phyloP scores from a whole-genome alignment of 2,888 invertebrate species.

The Eilema caniola region DNA sequence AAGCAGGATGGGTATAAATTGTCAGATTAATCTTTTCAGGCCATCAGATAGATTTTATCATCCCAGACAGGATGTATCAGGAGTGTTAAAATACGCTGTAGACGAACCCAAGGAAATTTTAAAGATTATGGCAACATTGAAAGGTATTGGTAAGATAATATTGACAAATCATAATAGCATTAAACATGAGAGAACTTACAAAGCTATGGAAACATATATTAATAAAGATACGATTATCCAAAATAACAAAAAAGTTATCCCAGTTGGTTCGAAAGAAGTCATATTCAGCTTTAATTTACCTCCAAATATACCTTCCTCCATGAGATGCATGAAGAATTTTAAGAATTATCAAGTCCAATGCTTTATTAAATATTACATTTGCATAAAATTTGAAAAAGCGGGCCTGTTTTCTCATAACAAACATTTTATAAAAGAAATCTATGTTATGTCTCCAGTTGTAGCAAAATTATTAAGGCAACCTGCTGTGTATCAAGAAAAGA shows the following conservation, averaged over 20 bases:
- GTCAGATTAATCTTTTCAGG: constrained; percentile 57
- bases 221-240: constrained; percentile 10
- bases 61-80: constrained; percentile 53
- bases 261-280: constrained; percentile 49
- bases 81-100: constrained; percentile 58
- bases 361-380: constrained; percentile 56
- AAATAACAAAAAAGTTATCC: neutral
- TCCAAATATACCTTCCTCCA: constrained; percentile 7
- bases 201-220: neutral
- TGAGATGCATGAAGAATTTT: neutral
- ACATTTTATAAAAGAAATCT: constrained; percentile 56
- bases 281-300: constrained; percentile 49
- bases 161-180: neutral
- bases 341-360: constrained; percentile 40
- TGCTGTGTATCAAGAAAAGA: constrained; percentile 51
- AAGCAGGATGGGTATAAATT: constrained; percentile 57
- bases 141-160: constrained; percentile 15
- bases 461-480: constrained; percentile 52
- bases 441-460: constrained; percentile 51
- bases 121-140: constrained; percentile 31
- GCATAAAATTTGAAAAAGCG: constrained; percentile 56
- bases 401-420: constrained; percentile 55
- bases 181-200: neutral
- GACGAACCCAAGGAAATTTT: constrained; percentile 55
- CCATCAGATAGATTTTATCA: constrained; percentile 50